phyloP scores from a whole-genome alignment of 2,797 vertebrate genomes.

The Harpagifer antarcticus region DNA sequence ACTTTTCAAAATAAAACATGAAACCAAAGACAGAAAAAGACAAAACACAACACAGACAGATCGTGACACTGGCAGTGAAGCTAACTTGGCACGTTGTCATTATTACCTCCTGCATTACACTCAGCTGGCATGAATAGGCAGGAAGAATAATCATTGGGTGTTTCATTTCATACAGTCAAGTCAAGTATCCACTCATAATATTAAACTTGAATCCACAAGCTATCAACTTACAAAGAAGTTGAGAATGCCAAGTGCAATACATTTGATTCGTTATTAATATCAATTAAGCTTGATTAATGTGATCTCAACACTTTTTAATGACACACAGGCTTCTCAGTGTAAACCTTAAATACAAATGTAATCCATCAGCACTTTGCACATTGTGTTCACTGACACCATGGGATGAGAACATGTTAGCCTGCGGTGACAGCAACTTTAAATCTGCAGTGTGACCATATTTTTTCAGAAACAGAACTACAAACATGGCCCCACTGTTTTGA shows the following conservation, averaged over 20 bases:
- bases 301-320: too few species aligned
- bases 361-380: neutral
- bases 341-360: neutral
- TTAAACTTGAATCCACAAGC: too few species aligned
- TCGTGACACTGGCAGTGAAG: neutral
- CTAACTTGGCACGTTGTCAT: neutral
- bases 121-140: neutral
- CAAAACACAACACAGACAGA: too few species aligned
- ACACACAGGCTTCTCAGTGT: too few species aligned
- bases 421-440: neutral
- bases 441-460: neutral
- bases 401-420: neutral
- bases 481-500: neutral
- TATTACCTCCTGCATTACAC: neutral
- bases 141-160: neutral
- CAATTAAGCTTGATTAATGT: too few species aligned
- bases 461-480: neutral
- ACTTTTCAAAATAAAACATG: too few species aligned
- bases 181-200: neutral
- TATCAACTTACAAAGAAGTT: too few species aligned
- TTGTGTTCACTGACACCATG: neutral
- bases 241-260: too few species aligned
- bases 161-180: neutral
- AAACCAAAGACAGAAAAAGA: too few species aligned
- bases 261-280: too few species aligned